A percentile compares a stretch with the other conserved stretches of the same genome.
phyloP scores from a whole-genome alignment of 2,113 vertebrate species.

The Nesogale talazaci region DNA sequence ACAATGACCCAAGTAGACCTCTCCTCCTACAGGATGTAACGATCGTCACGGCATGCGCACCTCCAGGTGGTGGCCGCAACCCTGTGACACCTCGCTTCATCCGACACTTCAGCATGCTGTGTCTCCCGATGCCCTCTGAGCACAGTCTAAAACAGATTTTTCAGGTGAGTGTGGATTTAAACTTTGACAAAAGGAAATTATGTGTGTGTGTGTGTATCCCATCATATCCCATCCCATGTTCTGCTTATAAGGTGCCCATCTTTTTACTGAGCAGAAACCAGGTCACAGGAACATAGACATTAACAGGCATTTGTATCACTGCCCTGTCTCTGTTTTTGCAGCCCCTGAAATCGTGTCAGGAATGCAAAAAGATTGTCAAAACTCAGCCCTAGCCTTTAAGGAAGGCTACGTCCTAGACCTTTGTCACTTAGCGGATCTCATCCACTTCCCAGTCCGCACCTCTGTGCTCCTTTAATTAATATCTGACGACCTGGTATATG shows the following conservation, averaged over 20 bases:
- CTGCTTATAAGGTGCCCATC: neutral
- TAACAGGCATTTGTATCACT: neutral
- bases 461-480: neutral
- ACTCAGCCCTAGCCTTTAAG: neutral
- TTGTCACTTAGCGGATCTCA: neutral
- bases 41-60: constrained; percentile 89
- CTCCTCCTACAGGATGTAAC: constrained; percentile 87
- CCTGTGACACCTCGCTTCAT: constrained; percentile 91
- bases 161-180: constrained; percentile 84
- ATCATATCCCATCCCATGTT: neutral
- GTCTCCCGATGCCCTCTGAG: constrained; percentile 90
- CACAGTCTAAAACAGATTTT: constrained; percentile 93
- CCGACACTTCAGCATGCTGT: constrained; percentile 91
- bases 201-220: neutral
- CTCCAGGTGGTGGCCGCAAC: constrained; percentile 92
- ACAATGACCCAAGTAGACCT: constrained; percentile 28
- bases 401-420: neutral
- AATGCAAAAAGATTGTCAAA: neutral
- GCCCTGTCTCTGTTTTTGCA: neutral
- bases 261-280: neutral
- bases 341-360: neutral
- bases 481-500: neutral
- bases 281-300: neutral
- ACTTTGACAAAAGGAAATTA: neutral
- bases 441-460: too few species aligned